Evolutionary conservation across 2,797 vertebrate genomes (phyloP).

Genomic region (Semotilus atromaculatus): DNA sequence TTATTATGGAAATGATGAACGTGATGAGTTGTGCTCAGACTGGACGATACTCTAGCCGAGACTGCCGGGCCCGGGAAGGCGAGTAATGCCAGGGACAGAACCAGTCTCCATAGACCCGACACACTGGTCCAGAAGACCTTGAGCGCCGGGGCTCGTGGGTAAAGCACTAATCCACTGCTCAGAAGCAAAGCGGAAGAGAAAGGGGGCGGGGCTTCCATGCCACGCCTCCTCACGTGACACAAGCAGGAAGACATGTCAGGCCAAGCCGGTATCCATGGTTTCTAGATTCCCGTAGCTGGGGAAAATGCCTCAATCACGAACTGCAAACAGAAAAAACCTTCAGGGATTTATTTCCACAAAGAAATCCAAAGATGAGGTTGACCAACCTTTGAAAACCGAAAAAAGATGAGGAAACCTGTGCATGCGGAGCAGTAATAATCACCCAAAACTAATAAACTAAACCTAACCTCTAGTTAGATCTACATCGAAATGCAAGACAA

Average conservation of each 20-base stretch:
- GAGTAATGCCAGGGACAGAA: conserved; percentile 79
- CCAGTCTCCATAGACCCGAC: conserved; percentile 75
- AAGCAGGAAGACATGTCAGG: conserved; percentile 82
- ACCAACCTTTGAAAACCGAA: not conserved
- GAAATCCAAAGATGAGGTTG: conserved; percentile 31
- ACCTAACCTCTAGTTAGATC: not conserved
- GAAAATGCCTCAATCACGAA: conserved; percentile 31
- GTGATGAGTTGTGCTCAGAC: conserved; percentile 93
- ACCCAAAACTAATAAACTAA: not conserved
- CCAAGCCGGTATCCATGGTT: conserved; percentile 76
- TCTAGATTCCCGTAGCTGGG: conserved; percentile 70
- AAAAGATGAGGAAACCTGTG: not conserved
- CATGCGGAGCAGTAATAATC: not conserved
- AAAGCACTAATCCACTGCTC: conserved; percentile 64
- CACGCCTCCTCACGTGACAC: conserved; percentile 76
- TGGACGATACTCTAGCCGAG: conserved; percentile 88
- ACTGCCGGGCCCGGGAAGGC: conserved; percentile 78
- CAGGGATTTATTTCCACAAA: conserved; percentile 47
- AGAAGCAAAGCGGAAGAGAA: conserved; percentile 56
- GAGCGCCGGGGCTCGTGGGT: conserved; percentile 65
- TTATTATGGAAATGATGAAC: conserved; percentile 97
- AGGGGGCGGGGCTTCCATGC: conserved; percentile 59
- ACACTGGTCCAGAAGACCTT: conserved; percentile 69
- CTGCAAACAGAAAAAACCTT: conserved; percentile 62
- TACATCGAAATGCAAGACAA: not conserved